Percentiles rank a stretch among this genome's conserved stretches.
phyloP scores from a whole-genome alignment of 2,113 vertebrate species.

The Thomomys bottae region DNA sequence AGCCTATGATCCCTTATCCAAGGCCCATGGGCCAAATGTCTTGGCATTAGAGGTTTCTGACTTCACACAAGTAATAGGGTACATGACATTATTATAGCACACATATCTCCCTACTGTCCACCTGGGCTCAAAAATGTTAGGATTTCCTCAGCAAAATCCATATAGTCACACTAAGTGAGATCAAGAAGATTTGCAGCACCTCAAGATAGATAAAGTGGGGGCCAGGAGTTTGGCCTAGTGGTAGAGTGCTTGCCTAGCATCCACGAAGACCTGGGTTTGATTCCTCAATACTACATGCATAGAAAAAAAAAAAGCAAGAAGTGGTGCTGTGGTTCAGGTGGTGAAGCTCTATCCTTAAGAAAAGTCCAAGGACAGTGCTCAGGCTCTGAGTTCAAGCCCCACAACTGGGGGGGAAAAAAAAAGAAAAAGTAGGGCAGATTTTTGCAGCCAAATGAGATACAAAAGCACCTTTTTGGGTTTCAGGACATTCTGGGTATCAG shows the following conservation, averaged over 20 bases:
- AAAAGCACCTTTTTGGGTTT: background rate
- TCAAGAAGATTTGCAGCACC: background rate
- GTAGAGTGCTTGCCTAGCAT: too few relatives aligned
- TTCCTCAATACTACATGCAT: too few relatives aligned
- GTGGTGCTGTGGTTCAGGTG: too few relatives aligned
- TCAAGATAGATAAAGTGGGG: background rate
- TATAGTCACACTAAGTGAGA: background rate
- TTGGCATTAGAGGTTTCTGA: background rate
- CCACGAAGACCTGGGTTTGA: too few relatives aligned
- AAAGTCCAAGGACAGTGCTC: too few relatives aligned
- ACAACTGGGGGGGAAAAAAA: too few relatives aligned
- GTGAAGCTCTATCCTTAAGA: too few relatives aligned
- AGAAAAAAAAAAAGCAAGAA: too few relatives aligned
- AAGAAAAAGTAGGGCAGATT: slow-evolving; percentile 2
- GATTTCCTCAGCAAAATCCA: background rate
- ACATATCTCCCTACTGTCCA: background rate
- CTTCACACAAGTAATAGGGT: background rate
- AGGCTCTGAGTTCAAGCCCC: too few relatives aligned
- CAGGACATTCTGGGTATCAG: background rate
- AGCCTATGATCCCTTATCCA: background rate
- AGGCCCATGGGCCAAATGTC: background rate
- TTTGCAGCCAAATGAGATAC: background rate
- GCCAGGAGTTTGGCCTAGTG: too few relatives aligned
- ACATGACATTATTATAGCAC: too few relatives aligned
- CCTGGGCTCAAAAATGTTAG: background rate